A percentile compares a stretch with the other conserved stretches of the same genome.
These are phyloP conservation scores for Leptarthrus brevirostris DNA, from an alignment of 2,888 invertebrate species.

Conservation along the genomic window DNA sequence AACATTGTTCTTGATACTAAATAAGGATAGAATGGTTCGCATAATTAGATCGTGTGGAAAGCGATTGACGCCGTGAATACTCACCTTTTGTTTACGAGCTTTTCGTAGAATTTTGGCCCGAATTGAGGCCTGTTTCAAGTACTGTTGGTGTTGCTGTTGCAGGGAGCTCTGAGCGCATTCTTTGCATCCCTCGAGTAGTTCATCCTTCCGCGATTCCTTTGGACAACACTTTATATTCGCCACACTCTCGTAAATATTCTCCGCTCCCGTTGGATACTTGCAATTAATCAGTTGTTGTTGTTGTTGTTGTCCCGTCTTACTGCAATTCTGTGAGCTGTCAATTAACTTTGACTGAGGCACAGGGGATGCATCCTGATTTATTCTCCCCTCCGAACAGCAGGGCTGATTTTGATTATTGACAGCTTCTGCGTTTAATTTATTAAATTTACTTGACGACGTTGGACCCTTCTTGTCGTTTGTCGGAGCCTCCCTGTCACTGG, in stretches of 20 bases:
- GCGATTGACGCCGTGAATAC: slow-evolving; percentile 18
- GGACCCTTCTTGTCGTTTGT: slow-evolving; percentile 53
- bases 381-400: slow-evolving; percentile 46
- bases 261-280: slow-evolving; percentile 45
- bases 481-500: slow-evolving; percentile 64
- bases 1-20: slow-evolving; percentile 63
- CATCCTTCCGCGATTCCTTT: slow-evolving; percentile 51
- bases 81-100: slow-evolving; percentile 66
- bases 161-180: slow-evolving; percentile 49
- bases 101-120: slow-evolving; percentile 66
- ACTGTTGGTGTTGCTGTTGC: slow-evolving; percentile 54
- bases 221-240: slow-evolving; percentile 63
- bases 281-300: slow-evolving; percentile 49
- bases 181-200: slow-evolving; percentile 50
- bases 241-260: slow-evolving; percentile 65
- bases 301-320: slow-evolving; percentile 32
- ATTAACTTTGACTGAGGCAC: slow-evolving; percentile 53
- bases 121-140: slow-evolving; percentile 65
- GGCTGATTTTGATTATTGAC: slow-evolving; percentile 22
- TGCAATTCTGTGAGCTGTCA: not conserved
- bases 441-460: slow-evolving; percentile 16
- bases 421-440: slow-evolving; percentile 26
- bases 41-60: slow-evolving; percentile 8
- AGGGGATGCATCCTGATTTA: slow-evolving; percentile 48
- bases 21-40: slow-evolving; percentile 43